Base-by-base conservation (phyloP, 2,888 invertebrate genomes). In the Machimus atricapillus region DNA sequence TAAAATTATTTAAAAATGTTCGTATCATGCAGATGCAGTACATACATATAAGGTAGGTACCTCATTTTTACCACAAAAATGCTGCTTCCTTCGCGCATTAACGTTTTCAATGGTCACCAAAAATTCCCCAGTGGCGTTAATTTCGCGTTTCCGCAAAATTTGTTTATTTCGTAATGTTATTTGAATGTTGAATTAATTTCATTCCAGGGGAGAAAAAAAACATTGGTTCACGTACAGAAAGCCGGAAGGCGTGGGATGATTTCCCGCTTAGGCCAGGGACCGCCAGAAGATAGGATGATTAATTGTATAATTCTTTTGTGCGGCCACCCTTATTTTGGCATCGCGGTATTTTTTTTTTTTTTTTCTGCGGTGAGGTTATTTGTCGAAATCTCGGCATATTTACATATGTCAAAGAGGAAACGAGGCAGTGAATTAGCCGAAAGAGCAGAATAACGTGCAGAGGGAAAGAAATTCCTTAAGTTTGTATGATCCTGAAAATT, bases 381-480 rank as follows among this genome's bases (percentile, higher is more conserved):
- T 40, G 37, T 74, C 19, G 37, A 77, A 77, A 77, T 77, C 77
- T 77, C 77, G 19, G 34, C 19, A 6, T 77, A 77, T 77, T 77
- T 77, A 31, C 77, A 77, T 77, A 77, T 77, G 77, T 77, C 40
- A 77, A 77, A 77, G 77, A 77, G 77, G 77, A 77, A 77, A 23
- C 9, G 40, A 77, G 37, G 14, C 77, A 34, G 37, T n/a, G 40
- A 40, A 77, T 40, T 40, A 40, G 77, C 16, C 23, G 77, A 31
- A 27, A 27, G n/a, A 23, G 31, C 31, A 31, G 74, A 37, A n/a
- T 3, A 74, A 27, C 23, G 31, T 74, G 1, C 34, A 4, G 34
- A 14, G 31, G n/a, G 37, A 31, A 40, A 16, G 40, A 40, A 16
- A 37, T 34, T 77, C 40, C 19, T 37, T 77, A 77, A 40, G 34